phyloP scores from a whole-genome alignment of 1,140 invertebrate genomes.

The Ostrea denselamellosa region DNA sequence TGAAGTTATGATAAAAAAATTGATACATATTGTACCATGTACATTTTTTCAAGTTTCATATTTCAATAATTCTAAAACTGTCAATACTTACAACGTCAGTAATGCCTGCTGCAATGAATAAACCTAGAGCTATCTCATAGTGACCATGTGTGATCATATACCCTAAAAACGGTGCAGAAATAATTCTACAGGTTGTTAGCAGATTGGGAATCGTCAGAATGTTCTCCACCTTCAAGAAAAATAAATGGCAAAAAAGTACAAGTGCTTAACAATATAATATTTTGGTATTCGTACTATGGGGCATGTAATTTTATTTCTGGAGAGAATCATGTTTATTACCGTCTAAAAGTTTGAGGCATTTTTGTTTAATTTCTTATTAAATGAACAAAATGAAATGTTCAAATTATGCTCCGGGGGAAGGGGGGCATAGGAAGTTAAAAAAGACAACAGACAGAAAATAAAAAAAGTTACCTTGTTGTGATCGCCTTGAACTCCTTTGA shows the following conservation, averaged over 20 bases:
- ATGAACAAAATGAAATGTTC: no score
- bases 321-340: no score
- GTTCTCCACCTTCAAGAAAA: constrained; percentile 87
- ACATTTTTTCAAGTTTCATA: neutral
- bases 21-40: neutral
- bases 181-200: constrained; percentile 90
- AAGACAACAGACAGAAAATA: neutral
- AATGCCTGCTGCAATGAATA: constrained; percentile 88
- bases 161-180: constrained; percentile 90
- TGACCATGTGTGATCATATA: constrained; percentile 89
- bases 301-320: no score
- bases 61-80: neutral
- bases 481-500: neutral
- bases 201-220: constrained; percentile 96
- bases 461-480: neutral
- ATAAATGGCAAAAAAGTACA: no score
- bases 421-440: no score
- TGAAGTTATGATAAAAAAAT: neutral
- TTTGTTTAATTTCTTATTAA: no score
- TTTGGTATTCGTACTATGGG: no score
- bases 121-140: constrained; percentile 86
- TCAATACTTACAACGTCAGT: constrained; percentile 88
- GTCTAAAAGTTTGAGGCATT: no score
- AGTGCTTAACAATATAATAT: no score
- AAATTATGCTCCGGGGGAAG: no score